phyloP scores from a whole-genome alignment of 1,140 invertebrate species.

The Drosophila dunni region DNA sequence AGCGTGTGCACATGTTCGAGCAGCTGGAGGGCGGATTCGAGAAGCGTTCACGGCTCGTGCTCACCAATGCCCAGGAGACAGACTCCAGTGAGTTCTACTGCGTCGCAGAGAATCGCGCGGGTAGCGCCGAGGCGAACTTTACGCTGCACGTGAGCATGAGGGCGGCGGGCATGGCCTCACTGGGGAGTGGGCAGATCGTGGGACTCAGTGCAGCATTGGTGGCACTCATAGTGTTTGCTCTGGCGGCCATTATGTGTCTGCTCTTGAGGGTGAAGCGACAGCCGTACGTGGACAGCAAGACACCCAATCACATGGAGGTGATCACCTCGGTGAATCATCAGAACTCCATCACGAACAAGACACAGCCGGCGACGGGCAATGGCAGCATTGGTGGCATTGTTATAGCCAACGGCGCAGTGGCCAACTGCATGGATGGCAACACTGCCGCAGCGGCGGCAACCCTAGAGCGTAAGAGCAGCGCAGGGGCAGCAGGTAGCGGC shows the following conservation, averaged over 20 bases:
- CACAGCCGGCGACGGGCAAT: constrained; percentile 84
- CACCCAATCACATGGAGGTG: constrained; percentile 89
- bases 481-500: background rate
- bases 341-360: constrained; percentile 85
- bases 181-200: constrained; percentile 93
- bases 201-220: constrained; percentile 93
- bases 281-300: constrained; percentile 90
- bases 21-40: constrained; percentile 87
- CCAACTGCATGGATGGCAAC: constrained; percentile 67
- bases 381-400: constrained; percentile 85
- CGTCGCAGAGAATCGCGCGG: constrained; percentile 95
- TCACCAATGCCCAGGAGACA: constrained; percentile 94
- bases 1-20: constrained; percentile 92
- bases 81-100: constrained; percentile 96
- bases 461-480: constrained; percentile 67
- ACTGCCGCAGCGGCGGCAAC: constrained; percentile 18
- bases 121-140: constrained; percentile 96
- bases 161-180: constrained; percentile 90
- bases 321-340: constrained; percentile 87
- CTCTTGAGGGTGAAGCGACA: constrained; percentile 89
- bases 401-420: constrained; percentile 74
- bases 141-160: constrained; percentile 92
- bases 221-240: constrained; percentile 90
- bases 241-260: constrained; percentile 90
- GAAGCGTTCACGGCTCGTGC: constrained; percentile 91